Conservation (phyloP, 2,113 vertebrate species). For the Mastomys natalensis region DNA sequence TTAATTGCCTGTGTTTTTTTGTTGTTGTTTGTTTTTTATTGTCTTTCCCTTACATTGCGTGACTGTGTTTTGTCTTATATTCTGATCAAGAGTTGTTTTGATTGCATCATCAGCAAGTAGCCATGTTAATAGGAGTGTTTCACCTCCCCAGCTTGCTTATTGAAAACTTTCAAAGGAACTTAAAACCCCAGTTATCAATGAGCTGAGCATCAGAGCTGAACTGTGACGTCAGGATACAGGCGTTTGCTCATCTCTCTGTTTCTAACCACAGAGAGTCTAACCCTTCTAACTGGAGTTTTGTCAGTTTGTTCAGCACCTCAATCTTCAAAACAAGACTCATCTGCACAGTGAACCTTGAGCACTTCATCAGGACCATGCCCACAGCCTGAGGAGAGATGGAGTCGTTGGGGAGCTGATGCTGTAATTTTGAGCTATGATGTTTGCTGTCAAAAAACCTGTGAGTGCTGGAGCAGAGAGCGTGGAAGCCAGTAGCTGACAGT, state of each 20-base stretch:
- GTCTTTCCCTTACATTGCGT: conserved; percentile 73
- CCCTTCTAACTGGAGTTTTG: conserved; percentile 5
- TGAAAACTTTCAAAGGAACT: conserved; percentile 52
- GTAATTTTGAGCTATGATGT: conserved; percentile 35
- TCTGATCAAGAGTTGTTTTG: conserved; percentile 44
- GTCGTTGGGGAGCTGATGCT: not conserved
- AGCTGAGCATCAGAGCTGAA: conserved; percentile 25
- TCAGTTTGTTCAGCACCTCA: conserved; percentile 28
- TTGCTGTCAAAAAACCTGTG: conserved; percentile 66
- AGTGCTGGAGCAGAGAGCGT: not conserved
- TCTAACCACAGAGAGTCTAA: conserved; percentile 8
- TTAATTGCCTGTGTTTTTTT: conserved; percentile 69
- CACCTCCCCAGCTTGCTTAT: conserved; percentile 57
- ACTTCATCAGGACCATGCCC: conserved; percentile 1
- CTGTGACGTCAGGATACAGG: not conserved
- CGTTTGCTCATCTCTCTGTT: conserved; percentile 44
- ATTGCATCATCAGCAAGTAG: conserved; percentile 56
- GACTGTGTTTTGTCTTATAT: conserved; percentile 67
- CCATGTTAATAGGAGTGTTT: conserved; percentile 71
- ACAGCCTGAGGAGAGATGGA: not conserved
- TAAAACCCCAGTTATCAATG: conserved; percentile 4
- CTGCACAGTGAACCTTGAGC: conserved; percentile 37
- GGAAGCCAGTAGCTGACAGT: conserved; percentile 40
- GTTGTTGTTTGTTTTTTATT: not conserved
- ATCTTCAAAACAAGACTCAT: not conserved